Base-by-base conservation (phyloP, 2,888 invertebrate species). In the Pasiphila rectangulata region DNA sequence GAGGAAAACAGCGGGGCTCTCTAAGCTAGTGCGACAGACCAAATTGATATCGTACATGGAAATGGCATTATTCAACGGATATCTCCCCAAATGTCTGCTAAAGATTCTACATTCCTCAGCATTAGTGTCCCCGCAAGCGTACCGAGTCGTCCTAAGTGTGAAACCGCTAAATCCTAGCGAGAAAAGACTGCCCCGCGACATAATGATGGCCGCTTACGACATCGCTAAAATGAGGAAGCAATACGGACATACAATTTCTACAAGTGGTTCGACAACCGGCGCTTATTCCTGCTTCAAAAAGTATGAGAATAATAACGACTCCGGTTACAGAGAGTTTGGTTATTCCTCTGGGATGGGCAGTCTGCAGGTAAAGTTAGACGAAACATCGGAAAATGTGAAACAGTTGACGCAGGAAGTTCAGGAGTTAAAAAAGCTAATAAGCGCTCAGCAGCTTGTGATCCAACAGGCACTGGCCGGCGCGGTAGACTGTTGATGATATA, bases 1-100 rank as follows among this genome's bases (percentile, higher is more conserved):
- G 7, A 93, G 95, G 59, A 95, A 95, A 86, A 95, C 95, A 0
- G 96, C 96, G 0, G 95, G 95, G 0, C 83, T 96, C 0, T 95
- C 95, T 0, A 95, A 95, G 67, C 84, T 96, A 4, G 95, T 96
- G 5, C 90, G 95, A 7, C 95, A 96, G 78, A 96, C 96, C 0
- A 95, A 96, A 79, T 76, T 96, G n/a, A 95, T 96, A 53, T 94
- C 94, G 1, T 95, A 95, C 68, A 94, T 96, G 82, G 96, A 96
- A 68, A 82, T 94, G 20, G 95, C 95, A 0, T 74, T 96, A 21
- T 95, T 95, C 56, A 93, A 95, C 63, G 94, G 94, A 0, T 94
- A 94, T 71, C 74, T 95, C 32, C 95, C 95, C 0, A 92, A 93
- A 63, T 94, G 93, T 77, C 67, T 95, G 6, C 79, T 94, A 46